phyloP scores from a whole-genome alignment of 2,888 invertebrate genomes.

The Thereva nobilitata region DNA sequence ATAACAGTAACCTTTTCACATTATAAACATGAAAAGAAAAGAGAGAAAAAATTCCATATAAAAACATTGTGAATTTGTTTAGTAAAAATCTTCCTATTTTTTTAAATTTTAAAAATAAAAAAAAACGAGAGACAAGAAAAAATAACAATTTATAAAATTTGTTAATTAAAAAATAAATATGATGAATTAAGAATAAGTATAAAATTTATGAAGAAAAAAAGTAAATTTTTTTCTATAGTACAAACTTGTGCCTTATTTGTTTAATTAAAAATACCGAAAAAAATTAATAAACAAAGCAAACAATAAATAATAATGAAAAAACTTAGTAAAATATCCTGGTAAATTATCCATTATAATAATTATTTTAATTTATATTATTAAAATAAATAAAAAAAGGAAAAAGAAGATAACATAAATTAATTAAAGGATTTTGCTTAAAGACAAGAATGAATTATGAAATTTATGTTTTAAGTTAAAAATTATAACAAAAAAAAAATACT shows the following conservation, averaged over 20 bases:
- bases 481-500: no score
- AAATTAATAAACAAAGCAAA: conserved; percentile 16
- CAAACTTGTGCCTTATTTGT: conserved; percentile 35
- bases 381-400: no score
- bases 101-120: background rate
- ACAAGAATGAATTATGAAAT: no score
- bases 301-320: background rate
- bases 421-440: no score
- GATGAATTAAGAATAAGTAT: conserved; percentile 6
- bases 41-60: no score
- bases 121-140: background rate
- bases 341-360: no score
- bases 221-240: conserved; percentile 34
- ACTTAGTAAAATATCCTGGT: no score
- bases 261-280: conserved; percentile 19
- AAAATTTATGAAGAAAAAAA: conserved; percentile 14
- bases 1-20: no score
- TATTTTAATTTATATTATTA: no score
- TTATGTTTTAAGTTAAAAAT: no score
- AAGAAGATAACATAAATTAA: no score
- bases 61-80: background rate
- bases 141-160: conserved; percentile 13
- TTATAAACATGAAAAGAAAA: no score
- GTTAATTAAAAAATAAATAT: conserved; percentile 5
- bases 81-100: background rate